Evolutionary conservation across 2,113 vertebrate genomes (phyloP).

Genomic region (Bothrops jararaca): DNA sequence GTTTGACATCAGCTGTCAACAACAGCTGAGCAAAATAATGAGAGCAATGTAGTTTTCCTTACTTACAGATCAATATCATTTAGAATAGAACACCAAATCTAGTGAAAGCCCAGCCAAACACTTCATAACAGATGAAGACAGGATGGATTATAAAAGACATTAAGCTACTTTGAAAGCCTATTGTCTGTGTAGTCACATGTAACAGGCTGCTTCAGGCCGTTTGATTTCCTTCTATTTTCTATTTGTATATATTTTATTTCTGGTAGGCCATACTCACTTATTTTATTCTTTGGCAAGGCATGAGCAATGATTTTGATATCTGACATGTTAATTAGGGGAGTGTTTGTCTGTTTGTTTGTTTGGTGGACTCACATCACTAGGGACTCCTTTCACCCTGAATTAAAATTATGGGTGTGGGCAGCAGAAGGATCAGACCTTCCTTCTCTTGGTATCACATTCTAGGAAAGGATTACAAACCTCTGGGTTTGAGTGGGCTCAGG

Average conservation of each 20-base stretch:
- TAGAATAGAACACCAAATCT: not conserved
- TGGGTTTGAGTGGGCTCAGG: not conserved
- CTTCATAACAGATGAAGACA: not conserved
- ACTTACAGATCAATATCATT: not conserved
- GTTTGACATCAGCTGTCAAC: not conserved
- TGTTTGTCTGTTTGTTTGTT: constrained; percentile 39
- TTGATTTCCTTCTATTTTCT: not conserved
- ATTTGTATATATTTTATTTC: not conserved
- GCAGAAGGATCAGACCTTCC: constrained; percentile 16
- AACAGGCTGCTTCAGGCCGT: not conserved
- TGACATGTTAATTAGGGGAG: not conserved
- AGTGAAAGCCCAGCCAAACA: not conserved
- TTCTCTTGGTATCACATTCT: constrained; percentile 19
- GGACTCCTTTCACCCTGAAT: constrained; percentile 31
- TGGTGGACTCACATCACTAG: constrained; percentile 32
- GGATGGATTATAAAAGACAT: not conserved
- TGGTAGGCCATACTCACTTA: not conserved
- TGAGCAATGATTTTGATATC: not conserved
- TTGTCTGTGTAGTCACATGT: not conserved
- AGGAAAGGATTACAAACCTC: constrained; percentile 8
- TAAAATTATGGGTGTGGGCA: constrained; percentile 38
- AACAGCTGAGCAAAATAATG: not conserved
- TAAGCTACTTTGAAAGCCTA: not conserved
- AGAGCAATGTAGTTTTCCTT: not conserved
- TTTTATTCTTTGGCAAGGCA: not conserved